Percentiles rank a stretch among this genome's conserved stretches.
phyloP scores from a whole-genome alignment of 2,797 vertebrate species.

The Poecile montanus region DNA sequence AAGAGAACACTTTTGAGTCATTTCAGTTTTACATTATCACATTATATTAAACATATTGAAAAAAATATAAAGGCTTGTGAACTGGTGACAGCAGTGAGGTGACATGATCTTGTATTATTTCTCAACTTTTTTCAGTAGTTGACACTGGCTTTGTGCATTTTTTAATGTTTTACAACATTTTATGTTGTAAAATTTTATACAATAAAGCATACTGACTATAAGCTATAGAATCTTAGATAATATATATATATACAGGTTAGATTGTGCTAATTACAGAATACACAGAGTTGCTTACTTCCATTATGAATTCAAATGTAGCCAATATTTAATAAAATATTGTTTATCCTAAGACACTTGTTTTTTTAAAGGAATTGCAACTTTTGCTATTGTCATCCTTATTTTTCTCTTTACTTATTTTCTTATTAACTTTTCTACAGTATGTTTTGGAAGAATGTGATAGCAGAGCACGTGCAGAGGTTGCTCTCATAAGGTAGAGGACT shows the following conservation, averaged over 20 bases:
- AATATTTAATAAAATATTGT: neutral
- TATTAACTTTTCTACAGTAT: neutral
- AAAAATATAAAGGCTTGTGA: neutral
- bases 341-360: neutral
- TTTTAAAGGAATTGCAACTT: neutral
- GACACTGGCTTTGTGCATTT: neutral
- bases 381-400: neutral
- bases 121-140: neutral
- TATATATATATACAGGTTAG: neutral
- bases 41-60: conserved; percentile 16
- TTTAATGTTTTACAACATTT: neutral
- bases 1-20: neutral
- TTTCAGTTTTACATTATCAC: conserved; percentile 9
- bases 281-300: neutral
- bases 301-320: neutral
- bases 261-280: neutral
- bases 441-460: neutral
- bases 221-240: neutral
- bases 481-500: neutral
- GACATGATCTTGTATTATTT: neutral
- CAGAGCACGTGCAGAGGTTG: neutral
- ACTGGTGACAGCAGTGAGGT: neutral
- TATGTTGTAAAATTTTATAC: neutral
- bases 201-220: neutral
- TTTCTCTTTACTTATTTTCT: neutral